Evolutionary conservation across 2,888 invertebrate species (phyloP), one percentile per base, ranked within the genome.

Genomic region (Drosophila pseudotakahashii): DNA sequence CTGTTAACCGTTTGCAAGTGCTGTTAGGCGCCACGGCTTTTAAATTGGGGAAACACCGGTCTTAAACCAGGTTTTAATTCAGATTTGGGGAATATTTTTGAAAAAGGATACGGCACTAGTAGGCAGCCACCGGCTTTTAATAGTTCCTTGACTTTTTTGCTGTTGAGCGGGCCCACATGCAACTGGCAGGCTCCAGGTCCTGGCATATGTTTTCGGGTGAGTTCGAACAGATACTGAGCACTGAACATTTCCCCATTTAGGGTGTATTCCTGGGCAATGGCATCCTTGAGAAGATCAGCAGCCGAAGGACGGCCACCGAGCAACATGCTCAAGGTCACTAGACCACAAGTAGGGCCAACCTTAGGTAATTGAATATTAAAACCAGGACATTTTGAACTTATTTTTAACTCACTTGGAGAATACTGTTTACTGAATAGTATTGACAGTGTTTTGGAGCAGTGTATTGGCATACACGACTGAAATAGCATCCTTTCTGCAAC

Each of bases 231-330:
- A 88, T 95, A 93, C 72, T 94, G 93, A 32, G 95, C 96, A 91
- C 96, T 96, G 87, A 97, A 96, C 93, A 98, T 96, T 94, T 98
- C 98, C 9, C 98, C 98, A 81, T 97, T 95, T 78, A 94, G 94
- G 3, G 96, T 96, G 84, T 94, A 96, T 2, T 95, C 94, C 76
- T 93, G 92, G 23, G 92, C 89, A 90, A 94, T 94, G 1, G 97
- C 96, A 76, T 94, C 93, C 67, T 93, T 92, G 2, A 96, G 92
- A 14, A 94, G 93, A 63, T 95, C 92, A 30, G 93, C 92, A n/a
- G 94, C 91, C 6, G 94, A 93, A 10, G 73, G 67, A 13, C 73
- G 34, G 7, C 71, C 94, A 71, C 94, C 93, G 0, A 95, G 92
- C 51, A 96, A 93, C 96, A 98, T 97, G 41, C 96, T 95, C 34